Conservation (phyloP, 2,113 vertebrate genomes). For the Nicator chloris region DNA sequence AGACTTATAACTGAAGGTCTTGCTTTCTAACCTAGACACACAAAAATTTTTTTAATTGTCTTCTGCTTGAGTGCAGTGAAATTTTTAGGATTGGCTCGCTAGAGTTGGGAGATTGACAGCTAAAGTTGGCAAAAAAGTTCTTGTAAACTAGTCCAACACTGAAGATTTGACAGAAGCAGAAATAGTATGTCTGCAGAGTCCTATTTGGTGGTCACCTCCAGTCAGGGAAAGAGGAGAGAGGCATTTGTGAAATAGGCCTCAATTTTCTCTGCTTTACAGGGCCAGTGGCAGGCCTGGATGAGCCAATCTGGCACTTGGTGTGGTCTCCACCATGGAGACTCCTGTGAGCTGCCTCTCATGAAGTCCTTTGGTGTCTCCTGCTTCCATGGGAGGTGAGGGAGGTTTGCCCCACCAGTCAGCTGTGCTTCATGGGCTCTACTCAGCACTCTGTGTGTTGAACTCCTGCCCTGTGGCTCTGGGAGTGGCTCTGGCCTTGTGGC, state of each 20-base stretch:
- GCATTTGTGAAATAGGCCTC: not conserved
- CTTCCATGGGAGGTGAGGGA: not conserved
- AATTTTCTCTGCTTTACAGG: not conserved
- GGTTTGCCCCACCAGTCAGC: not conserved
- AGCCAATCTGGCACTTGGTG: accelerated
- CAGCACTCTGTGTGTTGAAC: accelerated
- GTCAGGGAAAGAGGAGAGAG: not conserved
- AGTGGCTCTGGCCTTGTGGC: not conserved
- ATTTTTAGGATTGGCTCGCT: not conserved
- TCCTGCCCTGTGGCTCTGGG: not conserved
- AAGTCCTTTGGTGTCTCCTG: not conserved
- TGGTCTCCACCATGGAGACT: not conserved
- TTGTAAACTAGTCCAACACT: not conserved
- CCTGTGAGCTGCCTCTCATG: not conserved
- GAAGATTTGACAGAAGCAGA: not conserved
- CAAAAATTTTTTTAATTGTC: not conserved
- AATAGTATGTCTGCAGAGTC: not conserved
- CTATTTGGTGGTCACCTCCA: not conserved
- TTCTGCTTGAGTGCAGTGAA: not conserved
- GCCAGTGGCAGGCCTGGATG: accelerated
- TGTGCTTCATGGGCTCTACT: not conserved
- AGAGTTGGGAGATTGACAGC: not conserved
- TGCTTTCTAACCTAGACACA: not conserved
- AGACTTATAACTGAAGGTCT: not conserved
- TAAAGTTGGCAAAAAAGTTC: not conserved